phyloP scores from a whole-genome alignment of 2,113 vertebrate genomes.

The Eulacestoma nigropectus region DNA sequence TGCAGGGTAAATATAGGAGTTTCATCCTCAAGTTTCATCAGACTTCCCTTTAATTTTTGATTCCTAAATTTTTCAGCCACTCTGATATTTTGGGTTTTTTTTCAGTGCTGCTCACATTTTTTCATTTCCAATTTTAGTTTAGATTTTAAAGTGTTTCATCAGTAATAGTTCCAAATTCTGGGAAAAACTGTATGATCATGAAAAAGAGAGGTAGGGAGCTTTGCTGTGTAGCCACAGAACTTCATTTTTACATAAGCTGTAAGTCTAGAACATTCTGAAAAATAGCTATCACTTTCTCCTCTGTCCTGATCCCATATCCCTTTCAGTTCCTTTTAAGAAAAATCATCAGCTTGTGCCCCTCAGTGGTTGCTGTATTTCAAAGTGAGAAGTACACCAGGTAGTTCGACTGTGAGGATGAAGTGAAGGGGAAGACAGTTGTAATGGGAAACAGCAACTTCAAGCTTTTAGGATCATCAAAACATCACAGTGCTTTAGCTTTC shows the following conservation, averaged over 20 bases:
- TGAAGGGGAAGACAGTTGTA: neutral
- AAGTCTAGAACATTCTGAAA: neutral
- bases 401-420: neutral
- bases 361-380: neutral
- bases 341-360: neutral
- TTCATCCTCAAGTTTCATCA: neutral
- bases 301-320: neutral
- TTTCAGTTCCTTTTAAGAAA: neutral
- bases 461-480: neutral
- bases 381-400: neutral
- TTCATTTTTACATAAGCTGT: neutral
- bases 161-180: neutral
- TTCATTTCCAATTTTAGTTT: neutral
- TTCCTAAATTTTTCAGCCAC: neutral
- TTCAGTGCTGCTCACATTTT: neutral
- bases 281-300: neutral
- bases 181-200: neutral
- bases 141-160: neutral
- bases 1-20: neutral
- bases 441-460: neutral
- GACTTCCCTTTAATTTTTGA: neutral
- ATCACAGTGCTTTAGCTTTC: neutral
- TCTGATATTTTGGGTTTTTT: neutral
- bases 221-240: neutral
- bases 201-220: neutral